Evolutionary conservation across 1,140 invertebrate species (phyloP), one percentile per base, ranked within the genome.

Genomic region (Ganaspis sp.): DNA sequence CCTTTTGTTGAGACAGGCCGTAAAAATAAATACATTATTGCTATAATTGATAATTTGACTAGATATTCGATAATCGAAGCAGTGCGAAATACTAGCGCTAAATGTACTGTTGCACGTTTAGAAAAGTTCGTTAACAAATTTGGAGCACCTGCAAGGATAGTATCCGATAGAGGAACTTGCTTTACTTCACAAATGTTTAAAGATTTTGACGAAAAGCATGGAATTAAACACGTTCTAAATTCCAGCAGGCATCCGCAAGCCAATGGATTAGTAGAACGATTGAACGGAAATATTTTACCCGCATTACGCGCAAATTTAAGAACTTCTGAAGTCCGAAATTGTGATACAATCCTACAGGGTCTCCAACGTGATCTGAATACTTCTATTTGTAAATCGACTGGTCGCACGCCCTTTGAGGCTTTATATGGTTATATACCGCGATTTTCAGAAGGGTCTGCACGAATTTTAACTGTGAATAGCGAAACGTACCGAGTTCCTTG

Each of bases 131-230:
- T 34, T 3, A 6, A 34, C 6, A 34, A 34, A 2, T 34, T 34
- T 34, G 29, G 29, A 34, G 29, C 29, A 34, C 29, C 29, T 34
- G 29, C 29, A 2, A 34, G 29, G 29, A 34, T 34, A 3, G 29
- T 34, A 6, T 3, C 29, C 2, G 29, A 34, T 34, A 34, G 29
- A 34, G 29, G 6, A 34, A 34, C 29, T 6, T 73, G 81, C n/a
- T 88, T 86, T 77, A 86, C 84, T 0, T 79, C 79, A 2, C 75
- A 83, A 15, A 26, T 54, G 23, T 86, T 88, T 54, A 38, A 78
- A 58, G 45, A 83, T 34, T 84, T 83, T 76, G 82, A 81, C 23
- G 38, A 80, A 9, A 12, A 80, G n/a, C n/a, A 21, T 21, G 75
- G 78, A 8, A 87, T 90, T 21, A 76, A 74, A 26, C 82, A 86